Evolutionary conservation across 2,888 invertebrate genomes (phyloP), one percentile per base, ranked within the genome.

Genomic region (Hirtodrosophila cameraria): DNA sequence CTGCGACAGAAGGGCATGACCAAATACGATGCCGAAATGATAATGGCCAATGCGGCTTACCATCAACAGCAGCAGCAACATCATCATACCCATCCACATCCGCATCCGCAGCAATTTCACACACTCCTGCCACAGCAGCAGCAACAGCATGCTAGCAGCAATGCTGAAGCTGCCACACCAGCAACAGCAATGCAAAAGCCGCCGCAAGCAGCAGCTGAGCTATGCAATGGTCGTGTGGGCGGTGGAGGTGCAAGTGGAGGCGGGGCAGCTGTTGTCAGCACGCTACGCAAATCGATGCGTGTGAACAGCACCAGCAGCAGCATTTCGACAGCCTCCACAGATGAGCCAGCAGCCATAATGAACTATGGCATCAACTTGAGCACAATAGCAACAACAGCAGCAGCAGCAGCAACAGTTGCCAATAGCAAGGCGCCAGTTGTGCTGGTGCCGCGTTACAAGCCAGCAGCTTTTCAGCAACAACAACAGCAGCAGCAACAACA

Each of bases 1-100:
- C 91, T 96, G 90, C 93, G 96, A 61, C 95, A 95, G 78, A 96
- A 96, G 90, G 96, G 96, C 25, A 93, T 96, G 87, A 96, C 96
- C 9, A 96, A 96, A 88, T 97, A 97, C 91, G 97, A 97, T 91
- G 96, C 96, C 6, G 96, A 96, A 89, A 92, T 97, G 88, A 92
- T 97, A 72, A 96, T 96, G 90, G 96, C 96, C 3, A 90, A 89
- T 65, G 86, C 89, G 1, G 89, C 80, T 38, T 88, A 83, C 18
- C 82, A 89, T 61, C 87, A 88, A 43, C 86, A 87, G 13, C 68
- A 86, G 4, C 75, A 77, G 1, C 73, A 73, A 11, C 81, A 74
- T 4, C 67, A 72, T 8, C 75, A 79, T 30, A 69, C 66, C 0
- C 67, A 71, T 12, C 54, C 45, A 8, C 39, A 55, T 15, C 16